Evolutionary conservation across 2,113 vertebrate species (phyloP).

Genomic region (Scomber colias): DNA sequence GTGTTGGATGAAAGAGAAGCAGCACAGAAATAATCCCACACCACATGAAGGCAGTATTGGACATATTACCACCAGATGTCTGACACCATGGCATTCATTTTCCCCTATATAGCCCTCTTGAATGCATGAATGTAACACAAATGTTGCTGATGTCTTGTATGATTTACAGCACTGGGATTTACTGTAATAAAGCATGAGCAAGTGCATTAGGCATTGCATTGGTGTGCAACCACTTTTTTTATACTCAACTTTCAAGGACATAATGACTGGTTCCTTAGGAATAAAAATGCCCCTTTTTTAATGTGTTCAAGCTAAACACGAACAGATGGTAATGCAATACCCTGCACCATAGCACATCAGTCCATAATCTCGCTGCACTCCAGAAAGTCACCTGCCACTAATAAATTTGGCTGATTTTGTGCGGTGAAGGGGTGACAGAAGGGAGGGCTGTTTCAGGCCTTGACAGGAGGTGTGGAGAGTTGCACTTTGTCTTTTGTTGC

Average conservation of each 20-base stretch:
- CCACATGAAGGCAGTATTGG: conserved; percentile 71
- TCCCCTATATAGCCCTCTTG: conserved; percentile 15
- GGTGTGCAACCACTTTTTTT: conserved; percentile 27
- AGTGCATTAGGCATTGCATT: conserved; percentile 38
- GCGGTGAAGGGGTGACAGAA: conserved; percentile 45
- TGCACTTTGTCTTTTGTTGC: conserved; percentile 72
- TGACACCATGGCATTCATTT: conserved; percentile 49
- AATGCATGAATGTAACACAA: conserved; percentile 65
- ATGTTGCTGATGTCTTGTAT: conserved; percentile 48
- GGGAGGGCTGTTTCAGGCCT: conserved; percentile 25
- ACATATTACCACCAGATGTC: conserved; percentile 77
- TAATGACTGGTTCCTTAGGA: conserved; percentile 19
- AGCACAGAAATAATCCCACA: conserved; percentile 46
- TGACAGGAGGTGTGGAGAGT: conserved; percentile 60
- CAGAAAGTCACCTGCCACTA: conserved; percentile 71
- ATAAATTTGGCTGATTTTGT: conserved; percentile 76
- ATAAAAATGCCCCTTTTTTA: conserved; percentile 11
- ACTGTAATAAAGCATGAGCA: conserved; percentile 41
- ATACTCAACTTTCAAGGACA: conserved; percentile 36
- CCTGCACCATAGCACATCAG: conserved; percentile 54
- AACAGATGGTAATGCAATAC: conserved; percentile 74
- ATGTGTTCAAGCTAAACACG: conserved; percentile 37
- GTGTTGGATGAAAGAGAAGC: conserved; percentile 41
- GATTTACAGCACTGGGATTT: conserved; percentile 67
- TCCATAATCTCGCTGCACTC: conserved; percentile 41